Evolutionary conservation across 37 sponge, comb jelly and placozoan species (phyloP), one percentile per base, ranked within the genome.

Genomic region (Eunapius fragilis): DNA sequence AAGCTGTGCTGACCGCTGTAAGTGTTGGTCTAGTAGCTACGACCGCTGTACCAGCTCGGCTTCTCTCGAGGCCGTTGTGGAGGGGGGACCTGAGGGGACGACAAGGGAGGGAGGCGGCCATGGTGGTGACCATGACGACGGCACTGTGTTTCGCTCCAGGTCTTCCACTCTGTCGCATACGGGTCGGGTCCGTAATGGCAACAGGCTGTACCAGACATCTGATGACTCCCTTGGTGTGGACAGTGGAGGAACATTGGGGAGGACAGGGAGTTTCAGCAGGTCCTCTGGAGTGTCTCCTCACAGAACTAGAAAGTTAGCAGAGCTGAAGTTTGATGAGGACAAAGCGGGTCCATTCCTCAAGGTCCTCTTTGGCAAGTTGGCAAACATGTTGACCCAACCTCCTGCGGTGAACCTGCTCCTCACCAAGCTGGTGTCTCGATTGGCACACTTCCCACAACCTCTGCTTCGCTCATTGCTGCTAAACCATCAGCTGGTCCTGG

Each of bases 361-460:
- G 37, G 82, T 94, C 12, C 69, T 93, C 22, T 22, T 93, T 37
- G 96, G 90, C 47, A 90, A 85, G 69, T 38, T 96, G 32, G 17
- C 78, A 12, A 67, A 75, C 22, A 82, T 91, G 78, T 80, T 96
- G 68, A 4, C 49, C 74, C 83, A 72, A 23, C 91, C 89, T 17
- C 87, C 88, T 17, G 36, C 73, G 9, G 78, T 89, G 47, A 89
- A 86, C 41, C 72, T 93, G 7, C 72, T 90, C n/a, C 45, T 96
- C 48, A 93, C 91, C 2, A 68, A 67, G 68, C 69, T 93, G 35
- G 37, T 96, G 24, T 67, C 91, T 68, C 82, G 94, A 0, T 69
- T 96, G 67, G 87, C 89, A 7, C 84, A 85, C 68, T 96, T 86
- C 78, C 96, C 94, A 14, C 96, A 96, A 68, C 96, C 96, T 5